Conservation (phyloP, 2,113 vertebrate genomes). For the Lampris megalopsis region DNA sequence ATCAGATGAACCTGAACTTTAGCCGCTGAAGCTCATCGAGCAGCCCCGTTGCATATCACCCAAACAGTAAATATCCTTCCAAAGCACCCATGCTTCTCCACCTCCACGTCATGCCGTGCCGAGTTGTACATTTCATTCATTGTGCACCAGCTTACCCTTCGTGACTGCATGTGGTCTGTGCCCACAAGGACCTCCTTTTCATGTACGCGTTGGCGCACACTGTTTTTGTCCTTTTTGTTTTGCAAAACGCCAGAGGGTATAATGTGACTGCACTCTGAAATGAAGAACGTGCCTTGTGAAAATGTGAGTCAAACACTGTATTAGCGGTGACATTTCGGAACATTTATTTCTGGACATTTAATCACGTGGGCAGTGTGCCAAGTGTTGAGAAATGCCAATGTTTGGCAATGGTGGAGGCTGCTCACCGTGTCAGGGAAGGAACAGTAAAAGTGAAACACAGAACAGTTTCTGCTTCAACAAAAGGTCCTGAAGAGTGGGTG, state of each 20-base stretch:
- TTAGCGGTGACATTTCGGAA: not conserved
- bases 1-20: slow-evolving; percentile 11
- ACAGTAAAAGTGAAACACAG: too few relatives aligned
- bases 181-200: not conserved
- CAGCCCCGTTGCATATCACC: too few relatives aligned
- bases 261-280: not conserved
- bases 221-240: not conserved
- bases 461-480: too few relatives aligned
- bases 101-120: not conserved
- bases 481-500: slow-evolving; percentile 13
- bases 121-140: not conserved
- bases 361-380: slow-evolving; percentile 5
- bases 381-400: slow-evolving; percentile 34
- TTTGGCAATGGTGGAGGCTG: not conserved
- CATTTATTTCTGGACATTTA: slow-evolving; percentile 7
- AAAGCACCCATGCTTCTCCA: too few relatives aligned
- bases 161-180: not conserved
- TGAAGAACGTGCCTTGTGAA: not conserved
- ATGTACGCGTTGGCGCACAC: not conserved
- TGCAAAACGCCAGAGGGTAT: not conserved
- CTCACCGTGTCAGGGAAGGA: too few relatives aligned
- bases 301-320: not conserved
- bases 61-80: too few relatives aligned
- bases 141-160: too few relatives aligned
- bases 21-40: not conserved